Evolutionary conservation across 2,888 invertebrate species (phyloP), one percentile per base, ranked within the genome.

Genomic region (Lasioglossum marginatum): DNA sequence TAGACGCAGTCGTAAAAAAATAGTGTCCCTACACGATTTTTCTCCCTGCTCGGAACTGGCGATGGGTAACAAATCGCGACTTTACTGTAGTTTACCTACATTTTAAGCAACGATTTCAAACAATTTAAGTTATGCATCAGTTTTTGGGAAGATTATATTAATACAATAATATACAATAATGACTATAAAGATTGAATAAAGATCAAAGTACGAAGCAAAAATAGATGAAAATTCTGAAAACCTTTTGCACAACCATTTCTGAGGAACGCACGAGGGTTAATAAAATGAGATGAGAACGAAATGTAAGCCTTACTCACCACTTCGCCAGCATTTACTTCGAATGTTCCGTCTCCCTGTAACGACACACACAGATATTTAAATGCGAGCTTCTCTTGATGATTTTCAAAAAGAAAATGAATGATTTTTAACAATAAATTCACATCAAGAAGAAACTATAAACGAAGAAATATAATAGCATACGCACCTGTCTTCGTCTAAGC

Each of bases 401-500:
- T 19, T 2, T 34, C 34, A 2, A 63, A 12, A 19, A 1, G 14
- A 27, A 43, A 43, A n/a, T 48, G 23, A n/a, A 75, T 23, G 19
- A 2, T 45, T 43, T 48, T 23, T 12, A 19, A 27, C 16, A 43
- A 40, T n/a, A 19, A 48, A 19, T 4, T 37, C 31, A n/a, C 8
- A 1, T 34, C 57, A 6, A 23, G 23, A 71, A 27, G 19, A 70
- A 77, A 19, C 12, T 31, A 19, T 19, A 23, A 23, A 23, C 14
- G 23, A 23, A 48, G 19, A 19, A 23, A 48, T n/a, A 23, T 40
- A 12, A 34, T 23, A 43, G 40, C 14, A 34, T 40, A 90, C 93
- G 91, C 97, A 97, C 97, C 97, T 97, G 97, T 96, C 97, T 96
- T 95, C 98, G 96, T 95, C 97, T 96, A 93, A 98, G 96, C 95